Base-by-base conservation (phyloP, 2,888 invertebrate genomes). In the Perithous albicinctus region DNA sequence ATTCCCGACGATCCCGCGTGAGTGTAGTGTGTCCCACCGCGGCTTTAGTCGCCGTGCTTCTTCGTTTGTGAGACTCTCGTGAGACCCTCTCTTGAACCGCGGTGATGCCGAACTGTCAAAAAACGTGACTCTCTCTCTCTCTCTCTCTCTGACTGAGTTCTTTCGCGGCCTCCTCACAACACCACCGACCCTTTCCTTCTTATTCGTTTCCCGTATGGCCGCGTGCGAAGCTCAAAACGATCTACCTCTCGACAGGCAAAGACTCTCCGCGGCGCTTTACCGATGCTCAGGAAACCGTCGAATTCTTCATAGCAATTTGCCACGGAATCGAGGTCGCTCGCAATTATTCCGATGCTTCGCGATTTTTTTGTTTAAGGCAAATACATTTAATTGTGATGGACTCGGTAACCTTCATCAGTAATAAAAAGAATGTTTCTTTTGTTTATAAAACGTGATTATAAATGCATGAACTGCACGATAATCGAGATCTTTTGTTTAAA, bases 41-140 rank as follows among this genome's bases (percentile, higher is more conserved):
- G 61, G 41, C 12, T 76, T 38, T 15, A n/a, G 26, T 76, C 73
- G 38, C 51, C 10, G 66, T 77, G 79, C 43, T 72, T 75, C 74
- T 75, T 75, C 66, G 72, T 87, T 85, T 86, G 89, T 88, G 87
- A 88, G 87, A 88, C 86, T 87, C 87, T 88, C 88, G 89, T 89
- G 90, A 89, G 90, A 91, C 87, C 87, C 86, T 86, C 79, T 84
- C 80, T 83, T 86, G 86, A 87, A 85, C 87, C 85, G 88, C 88
- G 86, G 87, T 87, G 88, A 86, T 86, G 89, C 88, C 86, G 89
- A 89, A 87, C 89, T 91, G 89, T 91, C 91, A 91, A 91, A 91
- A 91, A 91, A 91, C 90, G 87, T 87, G 89, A 89, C 88, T 89
- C 87, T 85, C 87, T 80, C n/a, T n/a, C n/a, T n/a, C n/a, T n/a